A percentile compares a stretch with the other conserved stretches of the same genome.
These are phyloP conservation scores for Pristionchus exspectatus DNA, from an alignment of 2,888 invertebrate species.

Conservation along the genomic window DNA sequence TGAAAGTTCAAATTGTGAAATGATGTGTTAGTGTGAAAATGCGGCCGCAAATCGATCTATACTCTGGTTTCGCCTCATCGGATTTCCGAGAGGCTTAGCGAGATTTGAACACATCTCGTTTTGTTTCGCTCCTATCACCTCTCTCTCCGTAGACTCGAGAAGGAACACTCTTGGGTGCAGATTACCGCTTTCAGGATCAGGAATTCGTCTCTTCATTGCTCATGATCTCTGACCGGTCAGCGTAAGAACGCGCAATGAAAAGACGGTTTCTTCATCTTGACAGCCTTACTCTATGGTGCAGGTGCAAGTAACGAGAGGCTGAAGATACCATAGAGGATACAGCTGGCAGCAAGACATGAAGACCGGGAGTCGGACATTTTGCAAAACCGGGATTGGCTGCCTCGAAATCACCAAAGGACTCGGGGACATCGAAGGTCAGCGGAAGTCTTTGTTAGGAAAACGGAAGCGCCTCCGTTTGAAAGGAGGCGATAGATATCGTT, in stretches of 20 bases:
- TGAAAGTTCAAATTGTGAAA: neutral
- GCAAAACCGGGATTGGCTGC: neutral
- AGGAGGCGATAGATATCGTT: neutral
- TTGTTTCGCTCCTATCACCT: neutral
- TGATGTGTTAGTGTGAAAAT: neutral
- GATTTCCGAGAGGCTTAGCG: neutral
- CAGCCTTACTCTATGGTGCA: too few relatives aligned
- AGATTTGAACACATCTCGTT: neutral
- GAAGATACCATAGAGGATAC: too few relatives aligned
- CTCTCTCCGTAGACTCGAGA: neutral
- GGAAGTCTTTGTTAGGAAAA: slow-evolving; percentile 12
- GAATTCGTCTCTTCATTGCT: too few relatives aligned
- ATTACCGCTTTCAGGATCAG: neutral
- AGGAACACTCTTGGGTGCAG: neutral
- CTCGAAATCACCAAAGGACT: neutral
- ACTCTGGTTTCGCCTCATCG: neutral
- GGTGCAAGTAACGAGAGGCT: too few relatives aligned
- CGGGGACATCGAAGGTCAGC: neutral
- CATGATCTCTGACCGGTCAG: too few relatives aligned
- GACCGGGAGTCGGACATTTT: neutral
- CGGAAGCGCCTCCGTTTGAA: neutral
- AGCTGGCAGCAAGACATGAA: neutral
- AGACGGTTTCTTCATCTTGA: neutral
- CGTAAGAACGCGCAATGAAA: neutral
- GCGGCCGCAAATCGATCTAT: neutral